These are phyloP conservation scores for Prenolepis imparis DNA, from an alignment of 2,888 invertebrate species.

Conservation along the genomic window DNA sequence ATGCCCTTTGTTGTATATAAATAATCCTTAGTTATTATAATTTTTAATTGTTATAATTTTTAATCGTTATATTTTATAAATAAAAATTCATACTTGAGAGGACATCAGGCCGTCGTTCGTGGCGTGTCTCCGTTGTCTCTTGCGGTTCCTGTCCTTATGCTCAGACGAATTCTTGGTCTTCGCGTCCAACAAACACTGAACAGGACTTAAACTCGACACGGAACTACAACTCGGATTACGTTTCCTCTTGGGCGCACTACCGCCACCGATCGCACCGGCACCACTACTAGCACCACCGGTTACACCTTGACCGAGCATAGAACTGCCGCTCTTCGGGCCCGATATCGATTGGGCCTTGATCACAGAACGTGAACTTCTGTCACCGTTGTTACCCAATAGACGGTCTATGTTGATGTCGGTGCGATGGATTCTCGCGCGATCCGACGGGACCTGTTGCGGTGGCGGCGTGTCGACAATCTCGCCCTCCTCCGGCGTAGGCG, in stretches of 20 bases:
- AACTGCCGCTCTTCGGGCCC: conserved; percentile 69
- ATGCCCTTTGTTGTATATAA: too few species aligned
- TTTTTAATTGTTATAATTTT: not conserved
- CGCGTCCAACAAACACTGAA: conserved; percentile 79
- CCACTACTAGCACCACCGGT: conserved; percentile 65
- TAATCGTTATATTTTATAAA: not conserved
- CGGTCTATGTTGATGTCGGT: conserved; percentile 56
- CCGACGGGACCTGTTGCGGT: conserved; percentile 73
- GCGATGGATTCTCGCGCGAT: conserved; percentile 73
- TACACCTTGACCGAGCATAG: conserved; percentile 63
- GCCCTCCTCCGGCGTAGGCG: conserved; percentile 85
- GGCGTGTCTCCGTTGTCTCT: conserved; percentile 81
- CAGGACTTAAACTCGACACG: conserved; percentile 82
- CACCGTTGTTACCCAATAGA: conserved; percentile 59
- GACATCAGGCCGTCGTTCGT: conserved; percentile 75
- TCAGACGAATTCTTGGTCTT: conserved; percentile 80
- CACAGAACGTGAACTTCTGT: conserved; percentile 62
- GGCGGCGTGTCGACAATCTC: conserved; percentile 82
- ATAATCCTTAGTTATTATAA: too few species aligned
- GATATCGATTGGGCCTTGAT: conserved; percentile 70
- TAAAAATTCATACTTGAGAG: conserved; percentile 48
- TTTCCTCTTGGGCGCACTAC: conserved; percentile 80
- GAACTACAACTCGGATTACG: conserved; percentile 81
- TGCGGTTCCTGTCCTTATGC: conserved; percentile 81
- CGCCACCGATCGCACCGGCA: conserved; percentile 67